These are phyloP conservation scores for Helicoverpa assulta DNA, from an alignment of 2,888 invertebrate genomes.

Conservation along the genomic window DNA sequence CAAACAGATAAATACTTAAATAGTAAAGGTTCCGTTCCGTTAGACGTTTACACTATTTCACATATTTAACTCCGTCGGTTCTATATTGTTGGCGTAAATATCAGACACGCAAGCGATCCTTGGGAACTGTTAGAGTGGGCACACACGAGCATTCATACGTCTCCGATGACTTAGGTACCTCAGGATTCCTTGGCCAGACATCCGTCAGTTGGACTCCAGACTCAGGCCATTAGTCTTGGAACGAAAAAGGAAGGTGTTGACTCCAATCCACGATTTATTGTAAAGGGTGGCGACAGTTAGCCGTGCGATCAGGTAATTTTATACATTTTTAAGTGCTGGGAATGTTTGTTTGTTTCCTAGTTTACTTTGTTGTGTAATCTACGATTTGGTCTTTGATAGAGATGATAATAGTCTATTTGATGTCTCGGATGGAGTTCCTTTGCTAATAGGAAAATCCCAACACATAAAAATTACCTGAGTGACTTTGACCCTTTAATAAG, in stretches of 20 bases:
- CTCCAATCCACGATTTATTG: constrained; percentile 37
- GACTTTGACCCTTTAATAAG: too few relatives aligned
- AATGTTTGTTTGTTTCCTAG: neutral
- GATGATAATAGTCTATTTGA: too few relatives aligned
- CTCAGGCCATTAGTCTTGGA: constrained; percentile 30
- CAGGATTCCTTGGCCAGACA: constrained; percentile 24
- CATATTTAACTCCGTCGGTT: constrained; percentile 41
- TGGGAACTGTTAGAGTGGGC: constrained; percentile 35
- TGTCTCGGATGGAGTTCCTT: too few relatives aligned
- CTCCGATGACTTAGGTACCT: constrained; percentile 18
- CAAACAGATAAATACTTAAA: constrained; percentile 21
- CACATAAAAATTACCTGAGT: too few relatives aligned
- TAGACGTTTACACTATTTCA: constrained; percentile 52
- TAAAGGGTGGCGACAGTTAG: constrained; percentile 20
- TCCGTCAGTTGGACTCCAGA: constrained; percentile 20
- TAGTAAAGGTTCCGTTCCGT: constrained; percentile 42
- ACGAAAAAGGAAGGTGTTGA: constrained; percentile 51
- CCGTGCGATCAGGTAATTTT: constrained; percentile 15
- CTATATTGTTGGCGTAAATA: constrained; percentile 54
- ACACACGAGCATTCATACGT: constrained; percentile 54
- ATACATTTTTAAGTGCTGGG: constrained; percentile 19
- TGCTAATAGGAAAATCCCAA: too few relatives aligned
- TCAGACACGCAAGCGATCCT: constrained; percentile 39
- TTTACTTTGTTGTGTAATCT: constrained; percentile 1
- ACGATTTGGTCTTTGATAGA: neutral